These are phyloP conservation scores for Drosophila subquinaria DNA, from an alignment of 2,888 invertebrate species.

Conservation along the genomic window DNA sequence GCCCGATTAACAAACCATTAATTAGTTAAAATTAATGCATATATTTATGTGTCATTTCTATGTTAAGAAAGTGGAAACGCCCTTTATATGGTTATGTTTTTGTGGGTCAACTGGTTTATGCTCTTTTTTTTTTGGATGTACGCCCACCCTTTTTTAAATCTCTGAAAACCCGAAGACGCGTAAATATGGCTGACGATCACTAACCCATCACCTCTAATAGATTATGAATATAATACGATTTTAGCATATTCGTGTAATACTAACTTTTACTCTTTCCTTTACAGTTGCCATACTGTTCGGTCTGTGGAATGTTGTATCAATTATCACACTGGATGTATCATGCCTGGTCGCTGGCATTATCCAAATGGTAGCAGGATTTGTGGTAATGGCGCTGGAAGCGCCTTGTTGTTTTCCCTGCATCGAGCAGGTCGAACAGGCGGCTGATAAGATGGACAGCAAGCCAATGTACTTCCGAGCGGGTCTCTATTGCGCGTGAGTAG, in stretches of 20 bases:
- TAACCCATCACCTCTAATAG: not conserved
- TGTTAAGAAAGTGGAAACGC: not conserved
- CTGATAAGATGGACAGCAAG: constrained; percentile 92
- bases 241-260: not conserved
- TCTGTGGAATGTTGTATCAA: constrained; percentile 90
- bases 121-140: not conserved
- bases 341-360: constrained; percentile 93
- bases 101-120: not conserved
- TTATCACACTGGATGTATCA: constrained; percentile 88
- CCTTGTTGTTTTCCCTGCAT: constrained; percentile 99
- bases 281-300: constrained; percentile 95
- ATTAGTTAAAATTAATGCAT: constrained; percentile 18
- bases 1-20: constrained; percentile 1
- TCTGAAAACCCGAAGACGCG: too few species aligned
- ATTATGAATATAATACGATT: not conserved
- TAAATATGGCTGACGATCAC: not conserved
- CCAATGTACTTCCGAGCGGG: constrained; percentile 96
- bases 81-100: constrained; percentile 3
- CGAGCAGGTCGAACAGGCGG: constrained; percentile 95
- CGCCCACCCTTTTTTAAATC: not conserved
- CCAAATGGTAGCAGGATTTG: constrained; percentile 95
- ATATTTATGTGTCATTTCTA: not conserved
- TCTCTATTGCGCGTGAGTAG: constrained; percentile 93
- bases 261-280: not conserved
- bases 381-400: constrained; percentile 95